Conservation (phyloP, 1,140 invertebrate species). For the Phocides pigmalion region DNA sequence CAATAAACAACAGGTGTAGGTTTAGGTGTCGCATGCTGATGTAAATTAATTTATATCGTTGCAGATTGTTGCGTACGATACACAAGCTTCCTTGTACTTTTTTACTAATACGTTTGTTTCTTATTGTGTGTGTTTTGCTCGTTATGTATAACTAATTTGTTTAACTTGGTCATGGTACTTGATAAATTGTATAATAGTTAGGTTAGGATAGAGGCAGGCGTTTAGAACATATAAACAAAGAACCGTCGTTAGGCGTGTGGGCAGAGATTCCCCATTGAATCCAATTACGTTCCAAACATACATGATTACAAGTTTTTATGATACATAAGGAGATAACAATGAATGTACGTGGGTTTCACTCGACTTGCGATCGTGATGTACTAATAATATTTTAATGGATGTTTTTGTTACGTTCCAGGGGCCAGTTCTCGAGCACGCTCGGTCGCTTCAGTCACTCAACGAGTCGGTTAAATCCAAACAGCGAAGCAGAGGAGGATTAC, state of each 20-base stretch:
- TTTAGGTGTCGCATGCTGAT: slow-evolving; percentile 55
- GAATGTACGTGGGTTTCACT: slow-evolving; percentile 60
- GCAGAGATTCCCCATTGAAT: slow-evolving; percentile 71
- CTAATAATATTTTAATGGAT: slow-evolving; percentile 53
- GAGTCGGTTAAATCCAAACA: slow-evolving; percentile 86
- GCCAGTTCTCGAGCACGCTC: slow-evolving; percentile 86
- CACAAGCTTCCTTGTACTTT: slow-evolving; percentile 40
- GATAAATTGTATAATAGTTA: slow-evolving; percentile 36
- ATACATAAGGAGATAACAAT: slow-evolving; percentile 65
- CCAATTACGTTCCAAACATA: slow-evolving; percentile 69
- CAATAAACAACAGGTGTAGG: slow-evolving; percentile 58
- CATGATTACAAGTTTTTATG: slow-evolving; percentile 72
- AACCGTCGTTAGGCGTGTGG: slow-evolving; percentile 63
- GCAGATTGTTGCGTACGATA: slow-evolving; percentile 33
- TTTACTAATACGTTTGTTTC: slow-evolving; percentile 4
- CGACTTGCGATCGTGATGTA: slow-evolving; percentile 50
- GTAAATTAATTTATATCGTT: slow-evolving; percentile 56
- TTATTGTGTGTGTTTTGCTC: not conserved
- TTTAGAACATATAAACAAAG: slow-evolving; percentile 65
- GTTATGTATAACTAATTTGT: slow-evolving; percentile 23
- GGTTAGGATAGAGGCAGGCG: slow-evolving; percentile 31
- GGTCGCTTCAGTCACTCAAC: slow-evolving; percentile 92
- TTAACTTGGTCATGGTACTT: slow-evolving; percentile 12
- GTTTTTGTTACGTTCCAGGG: slow-evolving; percentile 79
- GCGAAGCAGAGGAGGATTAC: slow-evolving; percentile 84